Conservation (phyloP, 2,888 invertebrate genomes). For the Apoda limacodes region DNA sequence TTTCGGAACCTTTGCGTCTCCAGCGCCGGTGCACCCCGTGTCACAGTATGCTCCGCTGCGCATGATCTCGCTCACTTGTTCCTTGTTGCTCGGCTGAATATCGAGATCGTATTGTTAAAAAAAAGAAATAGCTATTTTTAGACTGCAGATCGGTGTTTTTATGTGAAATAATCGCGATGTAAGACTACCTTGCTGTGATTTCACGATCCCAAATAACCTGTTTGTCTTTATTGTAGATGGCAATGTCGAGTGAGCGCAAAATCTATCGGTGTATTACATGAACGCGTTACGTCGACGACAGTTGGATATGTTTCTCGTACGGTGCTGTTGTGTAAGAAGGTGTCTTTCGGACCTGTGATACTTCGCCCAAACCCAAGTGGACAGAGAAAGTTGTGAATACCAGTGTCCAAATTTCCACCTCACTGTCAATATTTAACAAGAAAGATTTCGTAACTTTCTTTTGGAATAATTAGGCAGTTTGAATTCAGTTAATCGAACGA, state of each 20-base stretch:
- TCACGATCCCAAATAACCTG: too few relatives aligned
- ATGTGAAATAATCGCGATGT: slow-evolving; percentile 18
- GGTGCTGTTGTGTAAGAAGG: slow-evolving; percentile 10
- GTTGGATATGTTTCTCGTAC: background rate
- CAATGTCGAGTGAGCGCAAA: background rate
- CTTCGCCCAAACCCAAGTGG: slow-evolving; percentile 27
- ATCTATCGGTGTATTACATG: background rate
- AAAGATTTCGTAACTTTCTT: slow-evolving; percentile 35
- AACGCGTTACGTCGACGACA: background rate
- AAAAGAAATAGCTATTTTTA: slow-evolving; percentile 42
- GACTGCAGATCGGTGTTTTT: slow-evolving; percentile 27
- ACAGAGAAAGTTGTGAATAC: slow-evolving; percentile 47
- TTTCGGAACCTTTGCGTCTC: too few relatives aligned
- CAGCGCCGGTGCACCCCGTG: background rate
- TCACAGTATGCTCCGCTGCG: slow-evolving; percentile 40
- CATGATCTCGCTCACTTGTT: slow-evolving; percentile 38
- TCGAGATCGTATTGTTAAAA: slow-evolving; percentile 45
- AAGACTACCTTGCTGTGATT: slow-evolving; percentile 12
- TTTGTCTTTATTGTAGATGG: background rate
- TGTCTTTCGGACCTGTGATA: slow-evolving; percentile 18
- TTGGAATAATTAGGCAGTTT: too few relatives aligned
- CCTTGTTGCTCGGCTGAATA: slow-evolving; percentile 44
- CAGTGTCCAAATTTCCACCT: slow-evolving; percentile 31
- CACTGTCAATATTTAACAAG: slow-evolving; percentile 36
- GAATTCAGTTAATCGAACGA: too few relatives aligned